A percentile compares a stretch with the other conserved stretches of the same genome.
phyloP scores from a whole-genome alignment of 2,113 vertebrate species.

The Abramis brama region DNA sequence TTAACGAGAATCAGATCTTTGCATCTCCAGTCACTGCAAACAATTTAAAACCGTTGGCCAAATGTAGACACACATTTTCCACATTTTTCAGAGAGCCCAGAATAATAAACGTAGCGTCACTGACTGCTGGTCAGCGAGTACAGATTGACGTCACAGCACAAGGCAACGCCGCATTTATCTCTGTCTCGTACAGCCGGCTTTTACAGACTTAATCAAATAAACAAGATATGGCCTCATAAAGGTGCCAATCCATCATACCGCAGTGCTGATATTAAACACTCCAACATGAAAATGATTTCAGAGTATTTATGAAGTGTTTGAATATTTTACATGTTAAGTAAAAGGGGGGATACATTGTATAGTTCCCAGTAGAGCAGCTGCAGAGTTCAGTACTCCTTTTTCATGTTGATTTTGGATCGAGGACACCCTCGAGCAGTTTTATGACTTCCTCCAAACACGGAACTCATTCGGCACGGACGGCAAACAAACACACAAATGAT shows the following conservation, averaged over 20 bases:
- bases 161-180: conserved; percentile 24
- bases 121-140: conserved; percentile 28
- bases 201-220: conserved; percentile 54
- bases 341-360: conserved; percentile 45
- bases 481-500: conserved; percentile 1
- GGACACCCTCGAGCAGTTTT: conserved; percentile 7
- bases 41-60: conserved; percentile 6
- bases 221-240: conserved; percentile 44
- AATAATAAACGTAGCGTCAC: conserved; percentile 36
- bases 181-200: conserved; percentile 32
- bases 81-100: conserved; percentile 25
- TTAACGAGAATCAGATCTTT: conserved; percentile 33
- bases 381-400: conserved; percentile 38
- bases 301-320: conserved; percentile 64
- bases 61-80: conserved; percentile 19
- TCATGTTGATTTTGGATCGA: conserved; percentile 50
- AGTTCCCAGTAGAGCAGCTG: conserved; percentile 35
- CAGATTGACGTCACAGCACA: conserved; percentile 38
- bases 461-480: conserved; percentile 16
- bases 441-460: conserved; percentile 39
- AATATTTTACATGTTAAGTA: conserved; percentile 61
- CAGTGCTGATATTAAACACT: conserved; percentile 63
- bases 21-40: conserved; percentile 28
- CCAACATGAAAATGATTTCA: conserved; percentile 53
- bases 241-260: conserved; percentile 52